Evolutionary conservation across 2,113 vertebrate species (phyloP), one percentile per base, ranked within the genome.

Genomic region (Clarias batrachus): DNA sequence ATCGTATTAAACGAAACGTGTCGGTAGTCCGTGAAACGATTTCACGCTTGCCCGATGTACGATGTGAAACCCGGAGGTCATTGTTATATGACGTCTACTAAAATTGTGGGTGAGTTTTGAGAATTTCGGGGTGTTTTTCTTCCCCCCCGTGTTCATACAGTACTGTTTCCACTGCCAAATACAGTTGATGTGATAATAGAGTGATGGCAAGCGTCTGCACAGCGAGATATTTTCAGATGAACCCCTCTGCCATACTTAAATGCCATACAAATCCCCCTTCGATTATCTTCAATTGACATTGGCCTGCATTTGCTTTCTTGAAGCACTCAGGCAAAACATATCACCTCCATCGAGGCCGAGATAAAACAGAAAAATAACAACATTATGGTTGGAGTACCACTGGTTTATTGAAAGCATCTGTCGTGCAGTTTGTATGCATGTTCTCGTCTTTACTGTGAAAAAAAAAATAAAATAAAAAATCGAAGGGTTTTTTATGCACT

Each of bases 361-460:
- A 66, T 84, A 83, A 87, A 89, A 87, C n/a, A 87, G 33, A 63
- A 89, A 48, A 88, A 87, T 65, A 85, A 87, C 87, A 63, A 81
- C 68, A 82, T 79, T 82, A 84, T 89, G 79, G 89, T 70, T 37
- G 56, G 74, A 77, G 87, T 84, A 82, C 73, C 66, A 37, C 82
- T 13, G 80, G 10, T 73, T 90, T 90, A 92, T 90, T 92, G 79
- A 77, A 92, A 92, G 88, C 90, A 91, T 89, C 87, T 92, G 90
- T 90, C 80, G 60, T 48, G 80, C 89, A 86, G 78, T 87, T 90
- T 86, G 85, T 83, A 81, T 83, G 88, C 90, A 86, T 68, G 59
- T 33, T 86, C 73, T 88, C 87, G 59, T 82, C 81, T 83, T 78
- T 65, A 62, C 85, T 88, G 88, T 91, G 82, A 8, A 48, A 48